These are phyloP conservation scores for Desmodus rotundus DNA, from an alignment of 2,113 vertebrate species.

Conservation along the genomic window DNA sequence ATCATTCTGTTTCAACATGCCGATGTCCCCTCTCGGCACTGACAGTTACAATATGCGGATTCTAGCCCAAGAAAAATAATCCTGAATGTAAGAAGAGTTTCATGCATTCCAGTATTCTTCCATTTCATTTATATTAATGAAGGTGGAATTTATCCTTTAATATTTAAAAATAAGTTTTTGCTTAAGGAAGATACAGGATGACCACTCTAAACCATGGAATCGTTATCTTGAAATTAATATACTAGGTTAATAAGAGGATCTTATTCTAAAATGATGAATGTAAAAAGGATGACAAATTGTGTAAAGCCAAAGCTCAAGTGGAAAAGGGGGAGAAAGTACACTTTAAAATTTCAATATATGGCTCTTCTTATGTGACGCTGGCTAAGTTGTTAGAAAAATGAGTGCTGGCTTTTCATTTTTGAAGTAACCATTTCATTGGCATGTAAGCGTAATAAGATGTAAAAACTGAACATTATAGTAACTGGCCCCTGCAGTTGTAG, in stretches of 20 bases:
- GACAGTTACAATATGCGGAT: not conserved
- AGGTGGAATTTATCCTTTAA: not conserved
- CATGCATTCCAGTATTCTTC: not conserved
- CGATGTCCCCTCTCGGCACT: not conserved
- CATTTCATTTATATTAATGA: not conserved
- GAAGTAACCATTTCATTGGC: not conserved
- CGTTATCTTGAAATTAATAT: not conserved
- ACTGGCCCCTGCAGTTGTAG: not conserved
- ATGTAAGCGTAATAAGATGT: not conserved
- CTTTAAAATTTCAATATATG: not conserved
- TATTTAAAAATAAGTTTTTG: not conserved
- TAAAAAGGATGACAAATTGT: not conserved
- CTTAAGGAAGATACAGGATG: not conserved
- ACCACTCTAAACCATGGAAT: not conserved
- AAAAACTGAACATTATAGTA: not conserved
- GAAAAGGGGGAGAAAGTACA: not conserved
- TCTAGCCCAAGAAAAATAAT: not conserved
- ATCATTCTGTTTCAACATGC: not conserved
- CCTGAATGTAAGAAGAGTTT: not conserved
- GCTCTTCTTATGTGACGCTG: not conserved
- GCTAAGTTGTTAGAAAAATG: not conserved
- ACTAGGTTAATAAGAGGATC: not conserved
- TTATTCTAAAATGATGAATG: not conserved
- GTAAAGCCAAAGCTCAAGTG: not conserved
- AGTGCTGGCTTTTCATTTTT: not conserved